Evolutionary conservation across 2,113 vertebrate species (phyloP).

Genomic region (Epinephelus moara): DNA sequence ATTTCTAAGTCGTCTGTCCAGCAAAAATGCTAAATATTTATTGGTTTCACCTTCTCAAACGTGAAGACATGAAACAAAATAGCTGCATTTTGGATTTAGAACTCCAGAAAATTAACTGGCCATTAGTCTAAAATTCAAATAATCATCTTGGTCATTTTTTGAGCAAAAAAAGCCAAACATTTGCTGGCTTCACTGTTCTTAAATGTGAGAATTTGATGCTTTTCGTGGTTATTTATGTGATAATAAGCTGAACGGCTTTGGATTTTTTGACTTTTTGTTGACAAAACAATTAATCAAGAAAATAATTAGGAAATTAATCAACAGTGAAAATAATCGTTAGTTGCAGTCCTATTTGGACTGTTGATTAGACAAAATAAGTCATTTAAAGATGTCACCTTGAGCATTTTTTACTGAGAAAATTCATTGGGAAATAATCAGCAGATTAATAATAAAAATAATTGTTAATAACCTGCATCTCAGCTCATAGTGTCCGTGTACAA

Average conservation of each 20-base stretch:
- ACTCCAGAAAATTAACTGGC: too few relatives aligned
- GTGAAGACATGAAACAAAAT: neutral
- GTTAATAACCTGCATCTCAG: slow-evolving; percentile 3
- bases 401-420: neutral
- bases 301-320: too few relatives aligned
- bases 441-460: neutral
- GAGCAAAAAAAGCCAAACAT: too few relatives aligned
- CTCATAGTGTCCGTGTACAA: neutral
- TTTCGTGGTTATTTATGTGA: too few relatives aligned
- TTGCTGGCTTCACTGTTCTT: too few relatives aligned
- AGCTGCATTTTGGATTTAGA: neutral
- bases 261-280: too few relatives aligned
- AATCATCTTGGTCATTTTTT: too few relatives aligned
- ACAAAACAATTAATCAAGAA: too few relatives aligned
- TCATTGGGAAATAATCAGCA: neutral
- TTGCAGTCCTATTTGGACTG: neutral
- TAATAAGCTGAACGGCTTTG: too few relatives aligned
- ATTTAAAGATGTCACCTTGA: slow-evolving; percentile 5
- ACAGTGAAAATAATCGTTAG: too few relatives aligned
- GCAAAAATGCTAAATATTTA: neutral
- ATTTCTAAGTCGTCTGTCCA: neutral
- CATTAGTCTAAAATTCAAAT: too few relatives aligned
- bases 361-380: neutral
- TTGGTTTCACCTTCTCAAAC: neutral
- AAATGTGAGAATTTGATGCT: too few relatives aligned